Percentiles rank a stretch among this genome's conserved stretches.
Conservation (phyloP, 1,140 invertebrate genomes). For the Hormaphis cornu region DNA sequence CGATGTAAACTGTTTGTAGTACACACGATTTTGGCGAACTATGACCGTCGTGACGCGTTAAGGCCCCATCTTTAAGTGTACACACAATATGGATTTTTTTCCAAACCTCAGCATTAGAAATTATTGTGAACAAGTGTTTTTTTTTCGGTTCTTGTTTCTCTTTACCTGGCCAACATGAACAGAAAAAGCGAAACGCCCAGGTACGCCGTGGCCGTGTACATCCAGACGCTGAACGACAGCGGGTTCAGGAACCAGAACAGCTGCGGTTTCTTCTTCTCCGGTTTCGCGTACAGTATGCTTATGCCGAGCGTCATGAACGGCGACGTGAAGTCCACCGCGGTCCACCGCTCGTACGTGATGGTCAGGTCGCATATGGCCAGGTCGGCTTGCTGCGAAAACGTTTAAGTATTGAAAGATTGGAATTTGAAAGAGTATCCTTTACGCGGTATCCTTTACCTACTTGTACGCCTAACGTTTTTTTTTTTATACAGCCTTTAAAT, state of each 20-base stretch:
- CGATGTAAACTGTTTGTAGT: neutral
- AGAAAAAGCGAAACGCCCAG: constrained; percentile 73
- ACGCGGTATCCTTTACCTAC: too few relatives aligned
- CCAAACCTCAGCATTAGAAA: neutral
- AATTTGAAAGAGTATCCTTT: neutral
- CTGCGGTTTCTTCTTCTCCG: constrained; percentile 57
- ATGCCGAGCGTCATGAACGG: constrained; percentile 84
- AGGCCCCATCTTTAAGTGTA: neutral
- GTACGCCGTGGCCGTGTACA: constrained; percentile 82
- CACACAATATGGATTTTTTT: neutral
- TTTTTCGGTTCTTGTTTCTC: neutral
- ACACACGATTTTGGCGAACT: constrained; percentile 1
- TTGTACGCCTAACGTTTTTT: too few relatives aligned
- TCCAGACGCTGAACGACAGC: constrained; percentile 83
- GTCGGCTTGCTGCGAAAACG: constrained; percentile 66
- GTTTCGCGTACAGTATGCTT: constrained; percentile 67
- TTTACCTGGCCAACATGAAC: constrained; percentile 64
- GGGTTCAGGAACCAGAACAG: constrained; percentile 83
- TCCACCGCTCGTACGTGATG: constrained; percentile 75
- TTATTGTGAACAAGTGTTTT: neutral
- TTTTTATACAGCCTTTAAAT: too few relatives aligned
- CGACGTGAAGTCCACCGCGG: constrained; percentile 78
- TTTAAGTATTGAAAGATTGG: neutral
- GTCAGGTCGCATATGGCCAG: constrained; percentile 85
- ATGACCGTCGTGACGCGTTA: constrained; percentile 14